A percentile compares a stretch with the other conserved stretches of the same genome.
Conservation (phyloP, 1,140 invertebrate genomes). For the Pemphigus obesinymphae region DNA sequence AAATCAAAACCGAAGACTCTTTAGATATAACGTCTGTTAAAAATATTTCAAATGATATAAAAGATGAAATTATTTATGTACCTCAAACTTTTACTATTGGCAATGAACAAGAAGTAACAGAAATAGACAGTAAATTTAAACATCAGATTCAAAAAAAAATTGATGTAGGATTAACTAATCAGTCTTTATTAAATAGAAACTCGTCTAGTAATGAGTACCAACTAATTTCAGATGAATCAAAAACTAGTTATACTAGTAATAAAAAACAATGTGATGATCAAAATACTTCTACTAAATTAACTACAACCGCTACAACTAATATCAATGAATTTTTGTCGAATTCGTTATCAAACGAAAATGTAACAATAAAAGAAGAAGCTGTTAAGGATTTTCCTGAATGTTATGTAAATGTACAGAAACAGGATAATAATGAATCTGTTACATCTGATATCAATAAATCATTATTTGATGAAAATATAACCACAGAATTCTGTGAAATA, state of each 20-base stretch:
- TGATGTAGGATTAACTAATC: neutral
- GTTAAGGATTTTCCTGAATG: neutral
- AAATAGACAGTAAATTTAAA: neutral
- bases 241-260: neutral
- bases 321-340: too few species aligned
- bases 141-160: neutral
- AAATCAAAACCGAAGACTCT: neutral
- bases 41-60: neutral
- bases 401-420: neutral
- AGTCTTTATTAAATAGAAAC: neutral
- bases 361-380: neutral
- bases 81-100: neutral
- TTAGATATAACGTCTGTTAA: neutral
- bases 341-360: neutral
- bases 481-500: too few species aligned
- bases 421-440: neutral
- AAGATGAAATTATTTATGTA: neutral
- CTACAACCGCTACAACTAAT: neutral
- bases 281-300: neutral
- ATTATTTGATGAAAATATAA: too few species aligned
- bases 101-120: neutral
- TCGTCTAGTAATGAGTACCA: too few species aligned
- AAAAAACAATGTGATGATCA: neutral
- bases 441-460: too few species aligned
- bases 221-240: neutral